Conservation (phyloP, 2,888 invertebrate species). For the Homarus gammarus region DNA sequence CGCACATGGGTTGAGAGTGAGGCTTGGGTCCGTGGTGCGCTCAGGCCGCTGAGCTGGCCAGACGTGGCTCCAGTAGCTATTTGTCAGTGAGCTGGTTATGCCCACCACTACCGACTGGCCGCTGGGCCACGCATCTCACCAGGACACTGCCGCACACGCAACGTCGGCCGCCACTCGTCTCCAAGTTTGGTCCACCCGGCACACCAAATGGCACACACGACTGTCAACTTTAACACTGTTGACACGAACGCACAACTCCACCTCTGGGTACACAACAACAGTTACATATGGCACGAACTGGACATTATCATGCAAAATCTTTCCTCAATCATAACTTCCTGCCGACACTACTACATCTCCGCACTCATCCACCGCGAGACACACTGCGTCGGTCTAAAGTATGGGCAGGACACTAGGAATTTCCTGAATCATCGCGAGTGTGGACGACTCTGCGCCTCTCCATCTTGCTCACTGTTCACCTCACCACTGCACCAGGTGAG, state of each 20-base stretch:
- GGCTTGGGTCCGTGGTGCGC: slow-evolving; percentile 59
- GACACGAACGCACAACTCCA: slow-evolving; percentile 57
- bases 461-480: slow-evolving; percentile 72
- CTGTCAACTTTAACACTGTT: slow-evolving; percentile 61
- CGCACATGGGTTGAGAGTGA: slow-evolving; percentile 58
- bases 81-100: slow-evolving; percentile 70
- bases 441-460: slow-evolving; percentile 67
- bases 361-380: slow-evolving; percentile 33
- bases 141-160: slow-evolving; percentile 30
- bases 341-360: slow-evolving; percentile 44
- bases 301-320: slow-evolving; percentile 47
- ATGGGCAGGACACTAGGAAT: slow-evolving; percentile 55
- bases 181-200: slow-evolving; percentile 28
- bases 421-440: slow-evolving; percentile 66
- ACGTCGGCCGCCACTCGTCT: slow-evolving; percentile 12
- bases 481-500: slow-evolving; percentile 66
- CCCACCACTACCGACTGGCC: slow-evolving; percentile 59
- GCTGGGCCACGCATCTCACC: slow-evolving; percentile 43
- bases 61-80: slow-evolving; percentile 60
- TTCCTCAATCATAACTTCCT: slow-evolving; percentile 43
- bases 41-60: slow-evolving; percentile 41
- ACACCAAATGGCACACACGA: slow-evolving; percentile 40
- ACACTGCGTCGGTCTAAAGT: slow-evolving; percentile 33
- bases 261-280: slow-evolving; percentile 45
- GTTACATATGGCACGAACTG: slow-evolving; percentile 66